These are phyloP conservation scores for Drosophila sp. DNA, from an alignment of 1,140 invertebrate species.

Conservation along the genomic window DNA sequence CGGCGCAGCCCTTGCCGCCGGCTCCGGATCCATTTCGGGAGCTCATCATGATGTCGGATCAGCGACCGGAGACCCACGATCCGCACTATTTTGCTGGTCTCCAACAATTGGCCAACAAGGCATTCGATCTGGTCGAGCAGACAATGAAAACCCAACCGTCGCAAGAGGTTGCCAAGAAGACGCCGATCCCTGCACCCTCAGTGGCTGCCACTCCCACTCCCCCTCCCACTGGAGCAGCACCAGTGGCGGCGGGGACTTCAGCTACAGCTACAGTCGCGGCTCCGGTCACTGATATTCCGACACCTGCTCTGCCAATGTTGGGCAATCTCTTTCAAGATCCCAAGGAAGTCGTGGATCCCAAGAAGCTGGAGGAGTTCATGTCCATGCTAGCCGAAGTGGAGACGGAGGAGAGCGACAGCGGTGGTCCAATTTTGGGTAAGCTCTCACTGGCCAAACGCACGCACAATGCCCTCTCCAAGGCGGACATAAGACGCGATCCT, in stretches of 20 bases:
- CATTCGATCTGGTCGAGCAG: conserved; percentile 82
- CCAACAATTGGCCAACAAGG: conserved; percentile 84
- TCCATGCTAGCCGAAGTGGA: conserved; percentile 84
- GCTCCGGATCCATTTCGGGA: conserved; percentile 85
- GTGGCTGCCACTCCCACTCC: neutral
- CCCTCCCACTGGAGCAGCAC: too few relatives aligned
- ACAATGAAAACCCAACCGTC: conserved; percentile 73
- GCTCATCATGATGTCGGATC: conserved; percentile 84
- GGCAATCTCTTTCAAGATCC: conserved; percentile 78
- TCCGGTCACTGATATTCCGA: neutral
- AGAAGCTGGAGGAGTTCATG: conserved; percentile 83
- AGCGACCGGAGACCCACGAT: conserved; percentile 77
- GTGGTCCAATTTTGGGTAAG: conserved; percentile 85
- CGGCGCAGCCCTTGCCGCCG: conserved; percentile 1
- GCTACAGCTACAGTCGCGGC: too few relatives aligned
- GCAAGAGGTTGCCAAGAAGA: conserved; percentile 27
- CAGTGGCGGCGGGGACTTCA: neutral
- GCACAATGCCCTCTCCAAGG: conserved; percentile 84
- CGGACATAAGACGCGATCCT: conserved; percentile 72
- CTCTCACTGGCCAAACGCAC: conserved; percentile 85
- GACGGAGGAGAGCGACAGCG: conserved; percentile 87
- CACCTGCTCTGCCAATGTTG: conserved; percentile 47
- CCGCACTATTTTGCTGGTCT: conserved; percentile 83
- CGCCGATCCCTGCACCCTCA: neutral
- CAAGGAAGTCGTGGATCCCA: conserved; percentile 80